Conservation (phyloP, 2,797 vertebrate genomes). For the Naso thynnoides region DNA sequence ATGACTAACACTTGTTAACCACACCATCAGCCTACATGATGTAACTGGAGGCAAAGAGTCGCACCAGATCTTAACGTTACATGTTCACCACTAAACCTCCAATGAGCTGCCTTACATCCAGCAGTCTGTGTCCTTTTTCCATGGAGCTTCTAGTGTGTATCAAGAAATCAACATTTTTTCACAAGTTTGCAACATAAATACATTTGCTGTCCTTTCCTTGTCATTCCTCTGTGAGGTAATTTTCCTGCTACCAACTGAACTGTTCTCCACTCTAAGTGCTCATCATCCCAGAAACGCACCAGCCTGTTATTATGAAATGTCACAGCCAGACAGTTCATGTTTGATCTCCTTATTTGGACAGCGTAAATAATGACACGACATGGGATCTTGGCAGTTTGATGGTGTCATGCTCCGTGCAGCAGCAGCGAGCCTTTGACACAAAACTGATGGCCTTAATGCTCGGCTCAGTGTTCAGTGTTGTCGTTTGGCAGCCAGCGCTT, state of each 20-base stretch:
- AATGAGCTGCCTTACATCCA: too few relatives aligned
- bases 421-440: constrained; percentile 19
- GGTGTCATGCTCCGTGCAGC: constrained; percentile 3
- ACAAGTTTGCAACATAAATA: neutral
- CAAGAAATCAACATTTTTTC: constrained; percentile 5
- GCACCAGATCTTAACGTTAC: too few relatives aligned
- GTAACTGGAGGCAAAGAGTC: too few relatives aligned
- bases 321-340: constrained; percentile 36
- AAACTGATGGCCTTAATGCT: constrained; percentile 24
- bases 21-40: too few relatives aligned
- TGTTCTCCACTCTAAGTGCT: constrained; percentile 7
- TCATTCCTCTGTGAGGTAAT: constrained; percentile 1
- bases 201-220: neutral
- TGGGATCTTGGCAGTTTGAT: constrained; percentile 24
- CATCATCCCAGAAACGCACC: constrained; percentile 32
- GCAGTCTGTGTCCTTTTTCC: too few relatives aligned
- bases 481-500: constrained; percentile 28
- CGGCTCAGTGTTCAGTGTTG: constrained; percentile 38
- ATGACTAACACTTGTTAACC: too few relatives aligned
- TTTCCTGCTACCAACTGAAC: constrained; percentile 23
- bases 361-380: constrained; percentile 24
- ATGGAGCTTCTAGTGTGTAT: too few relatives aligned
- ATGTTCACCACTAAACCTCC: too few relatives aligned
- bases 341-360: constrained; percentile 51
- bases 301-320: constrained; percentile 48